Evolutionary conservation across 1,140 invertebrate species (phyloP).

Genomic region (Frieseomelitta varia): DNA sequence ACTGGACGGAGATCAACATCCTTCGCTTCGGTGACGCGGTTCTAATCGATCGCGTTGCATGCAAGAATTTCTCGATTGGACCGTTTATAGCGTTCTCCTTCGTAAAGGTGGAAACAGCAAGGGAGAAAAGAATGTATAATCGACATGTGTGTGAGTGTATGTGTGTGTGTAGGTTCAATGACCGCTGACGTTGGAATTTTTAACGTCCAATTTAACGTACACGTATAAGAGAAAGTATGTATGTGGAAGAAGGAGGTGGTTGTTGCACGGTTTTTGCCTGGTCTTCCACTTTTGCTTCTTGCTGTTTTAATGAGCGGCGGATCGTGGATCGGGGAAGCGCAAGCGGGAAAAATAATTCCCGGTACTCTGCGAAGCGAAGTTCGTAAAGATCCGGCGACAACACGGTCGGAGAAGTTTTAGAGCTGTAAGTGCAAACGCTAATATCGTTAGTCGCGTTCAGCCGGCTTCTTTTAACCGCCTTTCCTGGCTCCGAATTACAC

Average conservation of each 20-base stretch:
- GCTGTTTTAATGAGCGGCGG: background rate
- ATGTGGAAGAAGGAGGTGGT: background rate
- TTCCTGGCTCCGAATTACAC: background rate
- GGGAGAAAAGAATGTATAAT: background rate
- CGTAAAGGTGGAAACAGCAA: background rate
- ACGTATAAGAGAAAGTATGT: background rate
- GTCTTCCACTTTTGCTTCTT: background rate
- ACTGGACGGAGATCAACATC: constrained; percentile 4
- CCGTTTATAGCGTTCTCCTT: background rate
- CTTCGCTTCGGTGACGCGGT: background rate
- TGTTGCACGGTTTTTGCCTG: background rate
- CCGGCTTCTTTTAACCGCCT: background rate
- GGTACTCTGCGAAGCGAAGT: background rate
- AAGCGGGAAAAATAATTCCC: background rate
- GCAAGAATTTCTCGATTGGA: background rate
- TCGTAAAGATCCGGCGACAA: background rate
- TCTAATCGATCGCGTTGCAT: constrained; percentile 11
- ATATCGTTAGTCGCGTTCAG: background rate
- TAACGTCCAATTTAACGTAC: background rate
- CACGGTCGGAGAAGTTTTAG: background rate
- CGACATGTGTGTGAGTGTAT: background rate
- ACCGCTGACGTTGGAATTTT: background rate
- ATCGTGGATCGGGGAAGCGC: background rate
- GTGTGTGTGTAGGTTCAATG: background rate
- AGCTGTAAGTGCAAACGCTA: background rate